Evolutionary conservation across 2,797 vertebrate species (phyloP), one percentile per base, ranked within the genome.

Genomic region (Hipposideros larvatus): DNA sequence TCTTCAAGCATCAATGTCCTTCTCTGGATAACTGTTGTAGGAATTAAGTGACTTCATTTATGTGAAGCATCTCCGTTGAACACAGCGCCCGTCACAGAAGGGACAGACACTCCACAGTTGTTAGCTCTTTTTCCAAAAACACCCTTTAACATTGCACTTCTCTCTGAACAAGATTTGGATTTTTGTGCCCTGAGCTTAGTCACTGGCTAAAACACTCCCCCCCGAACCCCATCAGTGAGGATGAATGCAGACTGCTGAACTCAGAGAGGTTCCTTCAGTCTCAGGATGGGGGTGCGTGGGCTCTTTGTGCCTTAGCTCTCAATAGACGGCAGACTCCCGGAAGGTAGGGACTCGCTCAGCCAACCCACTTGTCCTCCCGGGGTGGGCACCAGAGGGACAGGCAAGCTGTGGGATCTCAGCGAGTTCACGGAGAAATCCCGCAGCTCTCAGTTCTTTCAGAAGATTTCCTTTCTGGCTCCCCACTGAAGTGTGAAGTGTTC

Each of bases 391-490:
- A 0, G 48, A 43, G 80, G 19, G 43, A 41, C 24, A 48, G 70
- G 63, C 82, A 19, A 37, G 41, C 59, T 61, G n/a, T 63, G 68
- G 1, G 13, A 7, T 77, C 73, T 68, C 5, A 21, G 46, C 51
- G 68, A 14, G 28, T 19, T 41, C 4, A 0, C 48, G 13, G 68
- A 75, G 66, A 53, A 71, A 53, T n/a, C 77, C 61, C 61, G 0
- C 11, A 0, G n/a, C 79, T 43, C 89, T n/a, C 28, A 2, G 22
- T 3, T 37, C 68, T 48, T 19, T 4, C 0, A 28, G 15, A 63
- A 63, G 10, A 53, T 48, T 80, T 91, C 93, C 94, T 51, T 65
- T 34, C 87, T 73, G 92, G 90, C 78, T 88, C 63, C 2, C 18
- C 43, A 3, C 87, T 63, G 68, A 34, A 59, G 43, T 73, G 74